These are phyloP conservation scores for Temnothorax longispinosus DNA, from an alignment of 1,140 invertebrate species.

Conservation along the genomic window DNA sequence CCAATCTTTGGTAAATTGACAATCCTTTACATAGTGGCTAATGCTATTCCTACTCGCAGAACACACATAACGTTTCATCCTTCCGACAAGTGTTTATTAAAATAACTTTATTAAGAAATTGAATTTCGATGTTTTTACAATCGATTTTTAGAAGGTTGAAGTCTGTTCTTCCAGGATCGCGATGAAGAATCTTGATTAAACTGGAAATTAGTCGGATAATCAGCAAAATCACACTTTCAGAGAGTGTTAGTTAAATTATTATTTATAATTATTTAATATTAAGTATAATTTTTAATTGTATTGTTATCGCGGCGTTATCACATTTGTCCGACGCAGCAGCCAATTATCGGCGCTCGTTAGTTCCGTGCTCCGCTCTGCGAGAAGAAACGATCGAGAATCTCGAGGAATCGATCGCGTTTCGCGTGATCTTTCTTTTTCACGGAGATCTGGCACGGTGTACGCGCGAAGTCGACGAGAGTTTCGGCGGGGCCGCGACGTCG, in stretches of 20 bases:
- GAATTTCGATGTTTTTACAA: not conserved
- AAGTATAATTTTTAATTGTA: not conserved
- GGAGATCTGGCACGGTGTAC: conserved; percentile 14
- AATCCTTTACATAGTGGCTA: too few species aligned
- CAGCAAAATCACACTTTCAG: not conserved
- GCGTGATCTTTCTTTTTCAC: not conserved
- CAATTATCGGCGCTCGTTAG: not conserved
- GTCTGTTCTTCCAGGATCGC: not conserved
- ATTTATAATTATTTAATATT: not conserved
- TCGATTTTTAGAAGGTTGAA: not conserved
- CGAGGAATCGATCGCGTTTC: not conserved
- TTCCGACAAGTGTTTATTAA: not conserved
- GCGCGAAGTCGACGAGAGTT: not conserved
- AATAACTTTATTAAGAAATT: not conserved
- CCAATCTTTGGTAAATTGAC: too few species aligned
- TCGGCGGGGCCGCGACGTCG: not conserved
- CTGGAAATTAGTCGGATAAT: not conserved
- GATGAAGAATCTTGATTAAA: not conserved
- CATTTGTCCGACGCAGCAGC: not conserved
- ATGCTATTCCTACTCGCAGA: too few species aligned
- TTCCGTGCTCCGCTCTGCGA: not conserved
- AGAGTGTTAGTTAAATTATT: not conserved
- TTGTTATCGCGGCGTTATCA: not conserved
- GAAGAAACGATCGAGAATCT: not conserved
- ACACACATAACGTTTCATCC: too few species aligned